Evolutionary conservation across 1,140 invertebrate species (phyloP), one percentile per base, ranked within the genome.

Genomic region (Lasaia peninsularis): DNA sequence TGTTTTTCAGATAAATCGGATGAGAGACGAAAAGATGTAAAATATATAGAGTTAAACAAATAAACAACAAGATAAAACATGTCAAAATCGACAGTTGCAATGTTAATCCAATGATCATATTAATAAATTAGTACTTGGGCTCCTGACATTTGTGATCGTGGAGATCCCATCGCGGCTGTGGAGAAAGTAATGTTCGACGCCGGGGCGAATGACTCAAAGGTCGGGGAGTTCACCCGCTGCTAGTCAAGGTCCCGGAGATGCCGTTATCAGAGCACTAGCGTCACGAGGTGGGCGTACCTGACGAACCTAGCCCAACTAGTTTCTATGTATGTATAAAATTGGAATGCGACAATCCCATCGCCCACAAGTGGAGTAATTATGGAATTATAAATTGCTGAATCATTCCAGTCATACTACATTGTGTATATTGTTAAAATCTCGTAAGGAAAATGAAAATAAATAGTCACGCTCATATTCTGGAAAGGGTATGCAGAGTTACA

Each of bases 231-330:
- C 72, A 65, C 62, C 65, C 49, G 71, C 57, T 52, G 50, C 50
- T 52, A 40, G 64, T 75, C 80, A 86, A 86, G 82, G 79, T 79
- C 79, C 66, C 67, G 56, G 65, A 59, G 71, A 76, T 65, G 67
- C 80, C 78, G 82, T 83, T 83, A 86, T 83, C 78, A 67, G 82
- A 67, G 70, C 80, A 81, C 48, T 66, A 56, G 67, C 73, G 75
- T 81, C 82, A 86, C 82, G 82, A 86, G 62, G 50, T 66, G 62
- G 35, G 56, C 55, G 35, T 61, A 49, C 58, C 12, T 50, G 55
- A 58, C 40, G 61, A 60, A 49, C 50, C 32, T 59, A 53, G 32
- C 16, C 18, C 33, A 35, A 48, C 20, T 20, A 48, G 40, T 48
- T 48, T 48, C 40, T 48, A 21, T 48, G 11, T 28, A 28, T 28